Evolutionary conservation across 37 sponge, comb jelly and placozoan genomes (phyloP), one percentile per base, ranked within the genome.

Genomic region (Petrosia ficiformis): DNA sequence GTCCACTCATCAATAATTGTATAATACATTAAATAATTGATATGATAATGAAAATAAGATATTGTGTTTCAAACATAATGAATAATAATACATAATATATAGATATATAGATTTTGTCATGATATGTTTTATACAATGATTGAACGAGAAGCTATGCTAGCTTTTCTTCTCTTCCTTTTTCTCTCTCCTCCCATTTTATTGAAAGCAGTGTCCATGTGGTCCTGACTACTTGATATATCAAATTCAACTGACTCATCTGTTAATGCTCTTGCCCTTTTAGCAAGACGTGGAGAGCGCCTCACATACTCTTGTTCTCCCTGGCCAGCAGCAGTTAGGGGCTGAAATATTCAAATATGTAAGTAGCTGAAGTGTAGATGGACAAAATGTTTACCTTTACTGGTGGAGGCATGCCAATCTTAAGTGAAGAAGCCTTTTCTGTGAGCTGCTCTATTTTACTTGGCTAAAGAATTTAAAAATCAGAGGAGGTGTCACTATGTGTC

Each of bases 61-160:
- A n/a, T n/a, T n/a, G n/a, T n/a, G n/a, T n/a, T n/a, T n/a, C n/a
- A n/a, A n/a, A n/a, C n/a, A n/a, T 48, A 19, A 48, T 48, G 8
- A 48, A 14, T 48, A 14, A 48, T 48, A 48, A 48, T 48, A 48
- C 54, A 48, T 64, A 31, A 31, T 31, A 25, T 64, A 64, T 64
- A 64, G 8, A 64, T 16, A n/a, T 61, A n/a, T 26, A 5, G 63
- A 61, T 8, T 26, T 61, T 6, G n/a, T 8, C 5, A 61, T 22
- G n/a, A n/a, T 5, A 61, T 61, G 63, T 21, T 14, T 82, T 58
- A 89, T 57, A 89, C 89, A 42, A 89, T 38, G 52, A 89, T 83
- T 68, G 84, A 43, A 10, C 40, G 59, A 3, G 75, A 37, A 19
- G 80, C 89, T 43, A 89, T 52, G 39, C 89, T 89, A 31, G 75